Conservation (phyloP, 2,797 vertebrate species). For the Jordanella pulchra region DNA sequence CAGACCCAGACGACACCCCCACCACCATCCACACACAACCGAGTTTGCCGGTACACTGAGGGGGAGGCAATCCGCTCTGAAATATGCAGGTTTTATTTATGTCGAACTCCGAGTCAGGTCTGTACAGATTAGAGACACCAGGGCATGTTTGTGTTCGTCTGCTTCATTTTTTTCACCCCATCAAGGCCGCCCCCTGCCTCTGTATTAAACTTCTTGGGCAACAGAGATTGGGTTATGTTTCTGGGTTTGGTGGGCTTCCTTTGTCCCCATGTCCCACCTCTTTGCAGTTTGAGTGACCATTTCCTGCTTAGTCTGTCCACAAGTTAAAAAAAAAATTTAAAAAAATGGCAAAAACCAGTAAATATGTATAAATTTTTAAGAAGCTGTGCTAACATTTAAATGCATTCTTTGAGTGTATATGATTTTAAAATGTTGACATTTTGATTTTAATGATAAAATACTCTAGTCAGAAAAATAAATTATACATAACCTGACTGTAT, state of each 20-base stretch:
- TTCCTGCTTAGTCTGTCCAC: slow-evolving; percentile 83
- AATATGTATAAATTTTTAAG: slow-evolving; percentile 96
- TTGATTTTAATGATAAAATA: slow-evolving; percentile 87
- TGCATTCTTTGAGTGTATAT: slow-evolving; percentile 92
- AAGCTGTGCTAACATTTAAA: slow-evolving; percentile 91
- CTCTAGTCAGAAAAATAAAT: slow-evolving; percentile 83
- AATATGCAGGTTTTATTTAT: slow-evolving; percentile 63
- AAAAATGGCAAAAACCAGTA: slow-evolving; percentile 83
- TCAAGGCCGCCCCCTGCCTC: slow-evolving; percentile 40
- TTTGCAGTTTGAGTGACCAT: slow-evolving; percentile 75
- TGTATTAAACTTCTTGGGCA: slow-evolving; percentile 67
- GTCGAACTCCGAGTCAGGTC: slow-evolving; percentile 51
- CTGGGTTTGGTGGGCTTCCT: slow-evolving; percentile 51
- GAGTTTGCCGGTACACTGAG: slow-evolving; percentile 56
- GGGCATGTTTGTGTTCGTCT: slow-evolving; percentile 51
- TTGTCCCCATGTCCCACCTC: slow-evolving; percentile 49
- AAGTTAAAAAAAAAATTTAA: slow-evolving; percentile 61
- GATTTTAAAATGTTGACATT: slow-evolving; percentile 97
- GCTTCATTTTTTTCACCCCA: slow-evolving; percentile 23
- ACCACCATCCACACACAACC: slow-evolving; percentile 62
- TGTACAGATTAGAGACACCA: slow-evolving; percentile 46
- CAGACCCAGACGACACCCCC: slow-evolving; percentile 44
- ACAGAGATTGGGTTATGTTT: slow-evolving; percentile 60
- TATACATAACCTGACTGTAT: slow-evolving; percentile 72
- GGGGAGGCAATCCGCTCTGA: slow-evolving; percentile 53